Base-by-base conservation (phyloP, 2,888 invertebrate genomes). In the Listrodromus nycthemerus region DNA sequence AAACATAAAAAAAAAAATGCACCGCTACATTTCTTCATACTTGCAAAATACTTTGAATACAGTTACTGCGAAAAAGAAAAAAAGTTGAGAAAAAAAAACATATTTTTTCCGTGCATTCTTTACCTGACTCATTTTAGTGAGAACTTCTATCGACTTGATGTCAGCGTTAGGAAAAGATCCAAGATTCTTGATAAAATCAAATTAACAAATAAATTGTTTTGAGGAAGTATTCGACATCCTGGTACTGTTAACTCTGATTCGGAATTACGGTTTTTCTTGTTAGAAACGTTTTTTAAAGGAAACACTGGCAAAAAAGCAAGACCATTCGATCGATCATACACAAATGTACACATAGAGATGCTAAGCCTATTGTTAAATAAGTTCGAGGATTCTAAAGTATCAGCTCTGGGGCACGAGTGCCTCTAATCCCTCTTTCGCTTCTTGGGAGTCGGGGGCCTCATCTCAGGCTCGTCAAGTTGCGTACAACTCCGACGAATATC, bases 351-450 rank as follows among this genome's bases (percentile, higher is more conserved):
- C 37, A 50, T n/a, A 13, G 13, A 65, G 45, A 66, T 21, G 27
- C 8, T 24, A 27, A 65, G 48, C 63, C 52, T 50, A 65, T 66
- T 13, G 48, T 69, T 50, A 45, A 78, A 85, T 80, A 86, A 81
- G 70, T 82, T 87, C 78, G 71, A 82, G 79, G 82, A 86, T 85
- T 63, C 61, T 76, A 67, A 37, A 83, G 76, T 67, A 67, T 19
- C 21, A n/a, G 7, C 75, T 81, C 71, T 80, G 61, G 61, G 80
- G 83, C 86, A 86, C 84, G 87, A 89, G 90, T 87, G 88, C 77
- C 87, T 90, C 89, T 91, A 91, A 91, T 91, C 91, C 91, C 88
- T 89, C 85, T 87, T 90, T 86, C 82, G 82, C 75, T 80, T 78
- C 74, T 63, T 65, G 58, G 24, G 58, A n/a, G 87, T 87, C 88